Percentiles rank a stretch among this genome's conserved stretches.
phyloP scores from a whole-genome alignment of 37 sponge, comb jelly and placozoan species.

The Ianthella basta region DNA sequence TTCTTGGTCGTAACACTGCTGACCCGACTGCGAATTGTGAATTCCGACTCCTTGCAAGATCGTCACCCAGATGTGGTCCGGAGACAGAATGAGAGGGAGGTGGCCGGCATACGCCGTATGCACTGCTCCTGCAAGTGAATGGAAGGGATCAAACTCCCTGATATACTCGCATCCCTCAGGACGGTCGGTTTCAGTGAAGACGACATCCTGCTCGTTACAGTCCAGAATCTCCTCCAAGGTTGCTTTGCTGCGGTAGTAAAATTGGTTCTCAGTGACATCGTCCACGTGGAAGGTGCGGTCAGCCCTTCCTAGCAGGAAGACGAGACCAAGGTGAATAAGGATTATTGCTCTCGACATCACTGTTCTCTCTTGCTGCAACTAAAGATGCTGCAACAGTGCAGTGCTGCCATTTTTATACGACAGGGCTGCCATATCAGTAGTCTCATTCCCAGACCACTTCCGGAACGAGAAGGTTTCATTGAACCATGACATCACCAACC shows the following conservation, averaged over 20 bases:
- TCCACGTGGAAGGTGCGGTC: slow-evolving; percentile 12
- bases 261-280: background rate
- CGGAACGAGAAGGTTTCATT: too few relatives aligned
- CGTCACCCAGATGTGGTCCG: slow-evolving; percentile 19
- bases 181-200: background rate
- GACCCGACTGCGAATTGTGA: background rate
- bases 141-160: slow-evolving; percentile 9
- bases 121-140: slow-evolving; percentile 13
- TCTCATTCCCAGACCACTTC: too few relatives aligned
- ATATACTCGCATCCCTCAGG: slow-evolving; percentile 10
- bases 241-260: background rate
- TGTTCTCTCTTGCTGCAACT: background rate
- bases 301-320: background rate
- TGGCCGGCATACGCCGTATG: slow-evolving; percentile 19
- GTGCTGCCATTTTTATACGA: too few relatives aligned
- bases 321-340: background rate
- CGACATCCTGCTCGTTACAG: background rate
- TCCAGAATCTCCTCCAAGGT: background rate
- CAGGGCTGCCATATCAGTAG: too few relatives aligned
- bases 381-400: too few relatives aligned
- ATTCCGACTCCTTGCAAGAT: slow-evolving; percentile 14
- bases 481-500: too few relatives aligned
- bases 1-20: background rate
- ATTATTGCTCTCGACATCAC: background rate
- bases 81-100: background rate